Percentiles rank a stretch among this genome's conserved stretches.
Conservation (phyloP, 2,888 invertebrate genomes). For the Oscheius sp. region DNA sequence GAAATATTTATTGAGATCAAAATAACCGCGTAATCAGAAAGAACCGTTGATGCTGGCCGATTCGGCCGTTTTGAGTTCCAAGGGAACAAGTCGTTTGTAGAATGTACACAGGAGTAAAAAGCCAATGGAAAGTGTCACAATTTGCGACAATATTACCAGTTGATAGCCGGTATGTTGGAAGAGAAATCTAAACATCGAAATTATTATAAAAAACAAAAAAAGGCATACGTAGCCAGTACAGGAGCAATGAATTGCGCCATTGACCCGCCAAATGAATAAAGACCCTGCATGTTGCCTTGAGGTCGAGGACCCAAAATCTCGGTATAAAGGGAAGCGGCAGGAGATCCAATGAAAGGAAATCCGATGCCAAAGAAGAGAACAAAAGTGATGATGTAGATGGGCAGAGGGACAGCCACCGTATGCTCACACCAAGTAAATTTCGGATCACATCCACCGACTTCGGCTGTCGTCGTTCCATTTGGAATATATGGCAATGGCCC, state of each 20-base stretch:
- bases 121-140: constrained; percentile 41
- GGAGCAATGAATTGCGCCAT: constrained; percentile 55
- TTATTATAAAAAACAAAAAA: too few species aligned
- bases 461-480: constrained; percentile 43
- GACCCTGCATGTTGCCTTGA: constrained; percentile 60
- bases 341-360: constrained; percentile 55
- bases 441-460: constrained; percentile 47
- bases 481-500: constrained; percentile 52
- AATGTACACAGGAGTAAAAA: constrained; percentile 43
- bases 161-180: constrained; percentile 56
- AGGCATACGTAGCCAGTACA: constrained; percentile 53
- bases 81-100: constrained; percentile 48
- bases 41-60: background rate
- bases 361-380: constrained; percentile 52
- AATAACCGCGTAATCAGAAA: background rate
- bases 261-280: constrained; percentile 56
- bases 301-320: constrained; percentile 55
- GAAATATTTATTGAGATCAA: constrained; percentile 8
- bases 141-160: constrained; percentile 46
- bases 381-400: constrained; percentile 49
- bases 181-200: constrained; percentile 34
- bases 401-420: constrained; percentile 45
- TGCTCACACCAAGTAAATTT: constrained; percentile 50
- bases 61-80: constrained; percentile 39
- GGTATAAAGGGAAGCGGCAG: constrained; percentile 51